Conservation (phyloP, 2,797 vertebrate species). For the Mormyrus hasselquistii region DNA sequence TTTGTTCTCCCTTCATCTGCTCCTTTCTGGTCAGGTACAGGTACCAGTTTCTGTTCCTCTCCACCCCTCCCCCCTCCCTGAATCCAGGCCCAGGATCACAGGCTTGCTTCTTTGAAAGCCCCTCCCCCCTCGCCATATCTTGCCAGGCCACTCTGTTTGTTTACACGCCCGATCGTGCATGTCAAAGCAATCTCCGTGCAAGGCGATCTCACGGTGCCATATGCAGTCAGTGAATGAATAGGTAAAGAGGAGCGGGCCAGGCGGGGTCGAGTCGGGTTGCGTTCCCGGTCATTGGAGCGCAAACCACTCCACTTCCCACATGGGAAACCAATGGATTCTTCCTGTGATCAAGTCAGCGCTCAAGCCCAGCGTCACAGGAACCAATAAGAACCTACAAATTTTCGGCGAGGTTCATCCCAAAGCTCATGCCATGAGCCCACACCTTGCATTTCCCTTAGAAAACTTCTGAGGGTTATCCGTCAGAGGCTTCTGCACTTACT, state of each 20-base stretch:
- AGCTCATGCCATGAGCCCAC: neutral
- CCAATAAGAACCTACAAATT: neutral
- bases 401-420: neutral
- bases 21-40: slow-evolving; percentile 71
- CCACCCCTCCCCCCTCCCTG: slow-evolving; percentile 24
- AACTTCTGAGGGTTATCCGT: neutral
- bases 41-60: slow-evolving; percentile 66
- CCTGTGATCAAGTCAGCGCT: neutral
- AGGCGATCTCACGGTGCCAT: neutral
- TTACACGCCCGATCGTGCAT: neutral
- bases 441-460: neutral
- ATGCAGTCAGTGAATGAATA: neutral
- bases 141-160: neutral
- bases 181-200: neutral
- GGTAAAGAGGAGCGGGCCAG: neutral
- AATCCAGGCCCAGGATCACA: neutral
- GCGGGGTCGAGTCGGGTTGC: neutral
- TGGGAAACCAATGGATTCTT: neutral
- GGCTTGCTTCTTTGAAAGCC: neutral
- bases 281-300: neutral
- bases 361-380: neutral
- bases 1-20: slow-evolving; percentile 77
- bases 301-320: neutral
- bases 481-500: neutral
- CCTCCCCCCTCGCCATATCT: neutral